Percentiles rank a stretch among this genome's conserved stretches.
These are phyloP conservation scores for Muricea muricata DNA, from an alignment of 92 coral and sea anemone genomes.

Conservation along the genomic window DNA sequence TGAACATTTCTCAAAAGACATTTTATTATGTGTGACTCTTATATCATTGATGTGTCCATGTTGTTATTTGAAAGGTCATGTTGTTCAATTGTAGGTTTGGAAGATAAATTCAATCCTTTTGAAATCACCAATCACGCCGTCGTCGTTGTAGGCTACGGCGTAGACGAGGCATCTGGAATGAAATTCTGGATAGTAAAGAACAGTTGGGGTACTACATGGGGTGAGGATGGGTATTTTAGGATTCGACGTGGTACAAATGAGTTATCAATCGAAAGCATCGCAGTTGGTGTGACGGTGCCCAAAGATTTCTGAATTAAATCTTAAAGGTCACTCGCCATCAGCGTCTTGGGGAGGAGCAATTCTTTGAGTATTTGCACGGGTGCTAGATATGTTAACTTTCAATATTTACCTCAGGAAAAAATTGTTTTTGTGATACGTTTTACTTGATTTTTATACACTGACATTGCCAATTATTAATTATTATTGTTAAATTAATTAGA, in stretches of 20 bases:
- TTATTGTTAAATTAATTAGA: background rate
- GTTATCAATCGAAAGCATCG: constrained; percentile 73
- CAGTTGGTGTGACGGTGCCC: constrained; percentile 51
- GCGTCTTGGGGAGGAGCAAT: too few relatives aligned
- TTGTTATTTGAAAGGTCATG: too few relatives aligned
- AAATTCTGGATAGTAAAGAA: constrained; percentile 82
- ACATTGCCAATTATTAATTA: too few relatives aligned
- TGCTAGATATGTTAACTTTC: too few relatives aligned
- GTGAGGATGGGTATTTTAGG: constrained; percentile 73
- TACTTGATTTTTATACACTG: too few relatives aligned
- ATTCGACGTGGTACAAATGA: constrained; percentile 77
- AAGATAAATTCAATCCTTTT: constrained; percentile 76
- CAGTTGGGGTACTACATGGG: constrained; percentile 77
- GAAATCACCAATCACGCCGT: constrained; percentile 77
- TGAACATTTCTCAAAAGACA: too few relatives aligned
- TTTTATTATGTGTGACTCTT: too few relatives aligned
- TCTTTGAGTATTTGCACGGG: too few relatives aligned
- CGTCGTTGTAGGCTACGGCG: constrained; percentile 79
- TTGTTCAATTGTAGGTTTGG: constrained; percentile 49
- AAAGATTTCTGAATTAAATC: background rate
- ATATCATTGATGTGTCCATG: too few relatives aligned
- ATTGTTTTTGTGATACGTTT: too few relatives aligned
- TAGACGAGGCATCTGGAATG: constrained; percentile 66
- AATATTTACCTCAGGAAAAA: too few relatives aligned
- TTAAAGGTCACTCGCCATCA: too few relatives aligned